Base-by-base conservation (phyloP, 2,797 vertebrate species). In the Sphaeramia orbicularis region DNA sequence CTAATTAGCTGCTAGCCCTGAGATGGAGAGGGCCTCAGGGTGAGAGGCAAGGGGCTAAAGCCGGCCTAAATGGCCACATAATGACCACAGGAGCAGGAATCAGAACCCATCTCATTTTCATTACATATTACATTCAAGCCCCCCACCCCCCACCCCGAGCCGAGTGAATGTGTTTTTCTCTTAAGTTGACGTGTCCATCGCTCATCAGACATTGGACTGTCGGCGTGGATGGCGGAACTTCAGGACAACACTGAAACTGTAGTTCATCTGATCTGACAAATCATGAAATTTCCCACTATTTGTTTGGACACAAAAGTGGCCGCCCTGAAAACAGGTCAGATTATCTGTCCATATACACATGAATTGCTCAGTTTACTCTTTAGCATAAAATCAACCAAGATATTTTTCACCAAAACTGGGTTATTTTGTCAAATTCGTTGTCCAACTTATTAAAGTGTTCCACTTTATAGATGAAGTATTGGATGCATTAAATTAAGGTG, bases 1-100 rank as follows among this genome's bases (percentile, higher is more conserved):
- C 86, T 94, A 93, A 94, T 95, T 93, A 94, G 84, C 78, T 80
- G 77, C 78, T 91, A 90, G 85, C 87, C 82, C 62, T 55, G 84
- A 91, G 91, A 91, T 84, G 86, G 80, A 89, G 86, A 89, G 90
- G 84, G 88, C 91, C 93, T 91, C 78, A 36, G 91, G 93, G 90
- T 84, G 76, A 71, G 77, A 81, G 78, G 74, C 81, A 65, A 85
- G 84, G 83, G 88, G 89, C 88, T 86, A 84, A 88, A 90, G 80
- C 80, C 21, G 59, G 72, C 78, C 87, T 93, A 91, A 93, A 94
- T 88, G 90, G 71, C 83, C 86, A 77, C 71, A 82, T 93, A 92
- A 93, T 92, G 90, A 92, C 91, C 85, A 80, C n/a, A 50, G 76
- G 71, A 86, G 80, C 44, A 49, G 61, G 58, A 80, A 83, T 73